Percentiles rank a stretch among this genome's conserved stretches.
phyloP scores from a whole-genome alignment of 2,888 invertebrate species.

The Linyphia triangularis region DNA sequence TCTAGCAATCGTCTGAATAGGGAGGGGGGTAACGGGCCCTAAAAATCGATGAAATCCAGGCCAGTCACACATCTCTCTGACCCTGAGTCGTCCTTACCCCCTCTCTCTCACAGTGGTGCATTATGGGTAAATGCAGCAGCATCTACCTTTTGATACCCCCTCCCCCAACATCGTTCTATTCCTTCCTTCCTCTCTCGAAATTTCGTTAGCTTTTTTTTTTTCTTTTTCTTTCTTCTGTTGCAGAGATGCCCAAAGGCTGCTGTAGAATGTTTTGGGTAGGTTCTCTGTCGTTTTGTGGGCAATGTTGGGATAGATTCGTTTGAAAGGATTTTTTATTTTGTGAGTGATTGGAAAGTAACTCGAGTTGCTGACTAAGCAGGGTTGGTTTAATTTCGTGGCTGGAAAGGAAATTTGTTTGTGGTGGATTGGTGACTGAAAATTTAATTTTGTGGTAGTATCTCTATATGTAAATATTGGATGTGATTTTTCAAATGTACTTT shows the following conservation, averaged over 20 bases:
- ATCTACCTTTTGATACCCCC: conserved; percentile 55
- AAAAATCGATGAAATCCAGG: conserved; percentile 75
- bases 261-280: conserved; percentile 14
- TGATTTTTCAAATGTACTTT: too few species aligned
- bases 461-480: too few species aligned
- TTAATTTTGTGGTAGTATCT: too few species aligned
- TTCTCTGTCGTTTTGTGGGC: background rate
- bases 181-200: conserved; percentile 1
- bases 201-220: background rate
- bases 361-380: background rate
- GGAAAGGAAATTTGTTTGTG: background rate
- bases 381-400: background rate
- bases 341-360: background rate
- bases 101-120: conserved; percentile 32
- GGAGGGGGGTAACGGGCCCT: conserved; percentile 1
- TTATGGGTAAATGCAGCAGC: conserved; percentile 55
- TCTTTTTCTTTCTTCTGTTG: background rate
- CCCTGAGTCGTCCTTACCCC: conserved; percentile 71
- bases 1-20: conserved; percentile 67
- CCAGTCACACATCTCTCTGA: conserved; percentile 69
- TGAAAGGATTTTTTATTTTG: background rate
- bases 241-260: conserved; percentile 4
- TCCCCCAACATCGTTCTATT: background rate
- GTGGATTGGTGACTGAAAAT: background rate
- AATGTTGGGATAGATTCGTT: conserved; percentile 2